Evolutionary conservation across 2,888 invertebrate genomes (phyloP), one percentile per base, ranked within the genome.

Genomic region (Drosophila algonquin): DNA sequence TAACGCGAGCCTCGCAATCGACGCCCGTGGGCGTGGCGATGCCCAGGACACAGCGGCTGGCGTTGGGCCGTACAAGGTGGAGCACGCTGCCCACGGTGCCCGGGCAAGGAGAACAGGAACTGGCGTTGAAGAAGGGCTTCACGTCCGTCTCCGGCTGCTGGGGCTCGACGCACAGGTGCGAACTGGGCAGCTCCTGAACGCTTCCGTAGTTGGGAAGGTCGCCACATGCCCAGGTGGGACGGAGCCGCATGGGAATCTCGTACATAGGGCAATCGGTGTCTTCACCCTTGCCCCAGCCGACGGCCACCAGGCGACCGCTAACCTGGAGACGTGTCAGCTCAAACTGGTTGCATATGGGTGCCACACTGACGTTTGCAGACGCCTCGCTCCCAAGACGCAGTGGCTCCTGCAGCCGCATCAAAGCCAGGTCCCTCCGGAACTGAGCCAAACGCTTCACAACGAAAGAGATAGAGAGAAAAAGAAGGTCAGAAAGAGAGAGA

Each of bases 1-100:
- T 77, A 0, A 16, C 27, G 4, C 60, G 47, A 0, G 62, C 67
- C 0, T 62, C 44, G 12, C 89, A 87, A 0, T 55, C 57, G 21
- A 27, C 58, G 35, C 63, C 68, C 2, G 87, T 84, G 71, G 89
- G 81, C 71, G 85, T 84, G 75, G 87, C 87, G 30, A 85, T 27
- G 27, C 60, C 85, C 30, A 85, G 45, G 3, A 77, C 85, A 52
- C 85, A 85, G n/a, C 87, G 81, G 0, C n/a, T 50, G 16, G 84
- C 84, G 14, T 67, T 65, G 40, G 73, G 67, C 0, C 76, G 76
- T 9, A 70, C 47, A 54, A 87, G 51, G 5, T 87, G 89, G 0
- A 85, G 56, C 0, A 89, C 72, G 32, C 89, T 81, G 73, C 77
- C 75, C 3, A 84, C 77, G 3, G 51, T 60, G 1, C 72, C 53